Percentiles rank a stretch among this genome's conserved stretches.
Conservation (phyloP, 2,797 vertebrate species). For the Macropodus opercularis region DNA sequence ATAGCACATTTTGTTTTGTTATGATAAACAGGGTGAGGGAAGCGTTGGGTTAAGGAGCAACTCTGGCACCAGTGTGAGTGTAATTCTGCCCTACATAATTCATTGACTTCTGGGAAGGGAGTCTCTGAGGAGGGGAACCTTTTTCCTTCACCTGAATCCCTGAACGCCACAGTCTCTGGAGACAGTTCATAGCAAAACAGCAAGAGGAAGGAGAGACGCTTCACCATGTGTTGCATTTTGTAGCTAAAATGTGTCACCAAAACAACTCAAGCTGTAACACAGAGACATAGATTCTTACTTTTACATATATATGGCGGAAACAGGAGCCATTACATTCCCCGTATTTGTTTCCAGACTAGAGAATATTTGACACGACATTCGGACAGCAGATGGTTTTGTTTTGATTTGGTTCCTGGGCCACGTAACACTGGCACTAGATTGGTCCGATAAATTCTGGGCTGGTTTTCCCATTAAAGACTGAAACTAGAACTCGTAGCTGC, state of each 20-base stretch:
- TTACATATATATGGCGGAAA: slow-evolving; percentile 12
- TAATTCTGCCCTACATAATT: slow-evolving; percentile 76
- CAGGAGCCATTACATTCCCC: background rate
- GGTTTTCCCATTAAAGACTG: too few species aligned
- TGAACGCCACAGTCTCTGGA: slow-evolving; percentile 54
- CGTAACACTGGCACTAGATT: too few species aligned
- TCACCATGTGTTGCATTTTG: slow-evolving; percentile 44
- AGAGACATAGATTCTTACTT: slow-evolving; percentile 21
- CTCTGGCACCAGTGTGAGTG: slow-evolving; percentile 38
- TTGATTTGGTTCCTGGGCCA: too few species aligned
- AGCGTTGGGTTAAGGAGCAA: slow-evolving; percentile 45
- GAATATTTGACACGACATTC: too few species aligned
- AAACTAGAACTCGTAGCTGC: too few species aligned
- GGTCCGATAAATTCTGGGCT: too few species aligned
- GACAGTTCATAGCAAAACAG: slow-evolving; percentile 41
- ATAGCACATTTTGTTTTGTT: slow-evolving; percentile 19
- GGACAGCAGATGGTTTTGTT: too few species aligned
- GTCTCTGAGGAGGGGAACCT: slow-evolving; percentile 56
- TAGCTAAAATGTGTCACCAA: slow-evolving; percentile 29
- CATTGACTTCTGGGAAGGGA: slow-evolving; percentile 61
- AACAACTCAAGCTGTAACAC: slow-evolving; percentile 21
- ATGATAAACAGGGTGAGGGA: slow-evolving; percentile 10
- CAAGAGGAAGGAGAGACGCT: slow-evolving; percentile 13
- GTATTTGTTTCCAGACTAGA: background rate
- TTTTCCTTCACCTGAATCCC: slow-evolving; percentile 64